These are phyloP conservation scores for Reticulitermes speratus DNA, from an alignment of 1,140 invertebrate genomes.

Conservation along the genomic window DNA sequence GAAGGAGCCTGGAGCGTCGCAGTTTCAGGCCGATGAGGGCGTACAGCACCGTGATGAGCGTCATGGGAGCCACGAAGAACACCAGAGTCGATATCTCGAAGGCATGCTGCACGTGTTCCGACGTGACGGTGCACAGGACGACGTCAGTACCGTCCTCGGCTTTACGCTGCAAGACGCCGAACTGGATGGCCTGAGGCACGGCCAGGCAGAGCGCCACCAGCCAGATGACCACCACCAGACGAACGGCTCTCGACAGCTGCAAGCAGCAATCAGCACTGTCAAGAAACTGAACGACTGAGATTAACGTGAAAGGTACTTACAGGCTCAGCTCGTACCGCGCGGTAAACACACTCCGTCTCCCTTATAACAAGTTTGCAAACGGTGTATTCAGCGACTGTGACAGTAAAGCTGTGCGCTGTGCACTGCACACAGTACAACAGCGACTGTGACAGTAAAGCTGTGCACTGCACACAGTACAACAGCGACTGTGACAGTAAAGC, in stretches of 20 bases:
- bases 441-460: too few relatives aligned
- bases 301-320: too few relatives aligned
- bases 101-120: slow-evolving; percentile 65
- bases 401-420: too few relatives aligned
- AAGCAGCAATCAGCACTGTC: too few relatives aligned
- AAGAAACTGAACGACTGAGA: too few relatives aligned
- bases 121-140: slow-evolving; percentile 40
- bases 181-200: slow-evolving; percentile 48
- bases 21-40: slow-evolving; percentile 77
- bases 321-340: too few relatives aligned
- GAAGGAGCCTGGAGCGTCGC: slow-evolving; percentile 57
- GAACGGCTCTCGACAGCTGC: slow-evolving; percentile 49
- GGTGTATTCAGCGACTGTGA: too few relatives aligned
- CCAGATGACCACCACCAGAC: slow-evolving; percentile 54
- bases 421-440: too few relatives aligned
- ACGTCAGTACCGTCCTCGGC: background rate
- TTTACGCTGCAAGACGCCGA: slow-evolving; percentile 39
- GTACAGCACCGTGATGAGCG: slow-evolving; percentile 80
- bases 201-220: slow-evolving; percentile 48
- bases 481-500: too few relatives aligned
- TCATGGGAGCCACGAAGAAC: slow-evolving; percentile 85
- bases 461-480: too few relatives aligned
- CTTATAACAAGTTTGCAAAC: too few relatives aligned
- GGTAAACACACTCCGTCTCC: too few relatives aligned
- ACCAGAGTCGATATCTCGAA: slow-evolving; percentile 82